Evolutionary conservation across 1,140 invertebrate species (phyloP).

Genomic region (Leptestheria dahalacensis): DNA sequence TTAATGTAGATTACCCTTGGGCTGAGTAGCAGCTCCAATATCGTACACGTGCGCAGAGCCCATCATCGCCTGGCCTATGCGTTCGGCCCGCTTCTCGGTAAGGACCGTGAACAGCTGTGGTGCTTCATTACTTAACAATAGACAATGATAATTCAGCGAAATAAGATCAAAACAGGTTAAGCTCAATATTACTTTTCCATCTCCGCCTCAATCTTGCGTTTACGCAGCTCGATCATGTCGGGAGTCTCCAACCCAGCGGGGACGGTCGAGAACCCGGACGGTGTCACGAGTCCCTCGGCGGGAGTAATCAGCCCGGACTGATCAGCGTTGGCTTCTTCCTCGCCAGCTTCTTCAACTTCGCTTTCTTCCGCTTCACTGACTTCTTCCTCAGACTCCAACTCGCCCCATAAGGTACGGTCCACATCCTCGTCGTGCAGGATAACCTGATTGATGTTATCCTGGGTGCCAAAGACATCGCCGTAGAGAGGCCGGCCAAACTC

Average conservation of each 20-base stretch:
- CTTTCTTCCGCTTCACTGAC: conserved; percentile 62
- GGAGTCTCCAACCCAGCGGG: conserved; percentile 94
- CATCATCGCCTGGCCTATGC: conserved; percentile 79
- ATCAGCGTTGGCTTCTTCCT: conserved; percentile 36
- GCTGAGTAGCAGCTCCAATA: conserved; percentile 41
- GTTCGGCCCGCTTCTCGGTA: conserved; percentile 82
- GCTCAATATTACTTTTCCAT: conserved; percentile 94
- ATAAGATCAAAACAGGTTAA: background rate
- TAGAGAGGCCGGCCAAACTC: conserved; percentile 94
- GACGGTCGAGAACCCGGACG: conserved; percentile 86
- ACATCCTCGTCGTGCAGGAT: conserved; percentile 64
- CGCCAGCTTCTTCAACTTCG: conserved; percentile 45
- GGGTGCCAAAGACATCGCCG: conserved; percentile 88
- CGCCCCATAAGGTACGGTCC: conserved; percentile 89
- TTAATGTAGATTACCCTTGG: background rate
- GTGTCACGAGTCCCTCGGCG: conserved; percentile 81
- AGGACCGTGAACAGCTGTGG: conserved; percentile 84
- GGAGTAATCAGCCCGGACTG: conserved; percentile 57
- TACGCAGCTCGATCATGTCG: conserved; percentile 92
- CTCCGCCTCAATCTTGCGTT: conserved; percentile 91
- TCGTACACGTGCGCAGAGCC: conserved; percentile 95
- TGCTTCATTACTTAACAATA: conserved; percentile 53
- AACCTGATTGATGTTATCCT: conserved; percentile 20
- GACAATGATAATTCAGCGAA: background rate
- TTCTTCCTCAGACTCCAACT: conserved; percentile 76